Conservation (phyloP, 2,113 vertebrate genomes). For the Tragelaphus scriptus region DNA sequence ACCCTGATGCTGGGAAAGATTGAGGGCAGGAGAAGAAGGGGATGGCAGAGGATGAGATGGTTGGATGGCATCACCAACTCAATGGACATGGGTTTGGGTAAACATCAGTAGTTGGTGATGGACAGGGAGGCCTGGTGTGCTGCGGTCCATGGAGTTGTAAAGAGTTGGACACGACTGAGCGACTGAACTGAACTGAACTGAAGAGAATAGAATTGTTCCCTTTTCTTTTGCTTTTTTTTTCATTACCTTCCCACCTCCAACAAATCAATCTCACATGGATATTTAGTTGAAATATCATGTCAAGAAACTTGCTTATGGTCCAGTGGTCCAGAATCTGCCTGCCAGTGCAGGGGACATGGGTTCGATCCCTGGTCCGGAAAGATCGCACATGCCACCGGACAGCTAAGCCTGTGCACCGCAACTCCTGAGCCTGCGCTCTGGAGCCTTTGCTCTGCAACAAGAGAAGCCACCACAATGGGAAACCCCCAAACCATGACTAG, state of each 20-base stretch:
- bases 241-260: neutral
- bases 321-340: neutral
- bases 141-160: neutral
- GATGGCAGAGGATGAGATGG: neutral
- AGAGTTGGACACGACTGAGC: fast-evolving
- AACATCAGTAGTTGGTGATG: neutral
- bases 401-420: neutral
- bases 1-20: neutral
- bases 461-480: neutral
- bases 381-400: neutral
- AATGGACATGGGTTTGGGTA: neutral
- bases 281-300: neutral
- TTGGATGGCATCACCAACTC: neutral
- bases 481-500: neutral
- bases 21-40: neutral
- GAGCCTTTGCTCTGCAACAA: neutral
- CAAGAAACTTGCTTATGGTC: neutral
- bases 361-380: neutral
- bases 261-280: neutral
- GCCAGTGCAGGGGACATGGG: neutral
- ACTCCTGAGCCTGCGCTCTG: neutral
- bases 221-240: neutral
- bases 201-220: neutral
- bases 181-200: neutral
- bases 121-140: neutral